Base-by-base conservation (phyloP, 2,888 invertebrate genomes). In the Phasia obesa region DNA sequence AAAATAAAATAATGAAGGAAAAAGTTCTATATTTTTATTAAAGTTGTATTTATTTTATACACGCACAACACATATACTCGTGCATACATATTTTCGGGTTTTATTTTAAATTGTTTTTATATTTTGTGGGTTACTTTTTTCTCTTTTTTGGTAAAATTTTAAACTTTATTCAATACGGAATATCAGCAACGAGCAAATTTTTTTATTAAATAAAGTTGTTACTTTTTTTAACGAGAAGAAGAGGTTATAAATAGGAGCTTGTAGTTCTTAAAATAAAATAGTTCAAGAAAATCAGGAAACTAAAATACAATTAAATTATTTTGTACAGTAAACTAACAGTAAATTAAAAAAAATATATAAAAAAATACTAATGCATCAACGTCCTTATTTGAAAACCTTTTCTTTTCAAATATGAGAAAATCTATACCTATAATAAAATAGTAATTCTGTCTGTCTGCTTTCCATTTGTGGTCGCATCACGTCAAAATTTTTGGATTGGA, bases 91-190 rank as follows among this genome's bases (percentile, higher is more conserved):
- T 59, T 47, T 59, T 44, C 13, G 62, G 27, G 5, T 57, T 25
- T 38, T 38, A 17, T 44, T 9, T 55, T 55, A 44, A 11, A 38
- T 64, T 67, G n/a, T 53, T 69, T 57, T 42, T 73, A 27, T 62
- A 64, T 49, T 74, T 79, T 79, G 64, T 79, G 59, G 70, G 57
- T 64, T 75, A 25, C 31, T 78, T 69, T 60, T n/a, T 19, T 51
- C 38, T 71, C 49, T 75, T 42, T 75, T 62, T 27, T n/a, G 44
- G 11, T 85, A 87, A 89, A 89, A 88, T 87, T 89, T 88, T 87
- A 88, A 87, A 87, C 88, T 90, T 89, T 89, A 89, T 89, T 89
- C 89, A 89, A 90, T 88, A 89, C 88, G 88, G 88, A 89, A 47
- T 88, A 89, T 88, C 86, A 87, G 87, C 86, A 86, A 86, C 87